Conservation (phyloP, 1,140 invertebrate species). For the Scaptomyza pallida region DNA sequence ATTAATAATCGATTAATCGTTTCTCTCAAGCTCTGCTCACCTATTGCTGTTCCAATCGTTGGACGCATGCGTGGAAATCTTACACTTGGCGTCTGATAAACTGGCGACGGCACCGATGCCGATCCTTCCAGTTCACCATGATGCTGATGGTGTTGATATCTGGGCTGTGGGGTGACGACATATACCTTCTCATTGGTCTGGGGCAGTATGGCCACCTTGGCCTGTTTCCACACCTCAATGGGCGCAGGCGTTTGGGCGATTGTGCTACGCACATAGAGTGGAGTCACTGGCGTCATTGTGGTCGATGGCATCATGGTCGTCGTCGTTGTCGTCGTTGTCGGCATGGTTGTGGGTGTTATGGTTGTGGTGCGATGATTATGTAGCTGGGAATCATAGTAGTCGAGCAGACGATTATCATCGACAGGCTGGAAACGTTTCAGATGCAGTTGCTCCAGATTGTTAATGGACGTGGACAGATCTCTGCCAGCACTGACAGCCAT, state of each 20-base stretch:
- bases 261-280: conserved; percentile 60
- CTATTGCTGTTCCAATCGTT: conserved; percentile 84
- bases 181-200: conserved; percentile 91
- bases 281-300: conserved; percentile 49
- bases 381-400: conserved; percentile 47
- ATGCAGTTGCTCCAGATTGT: conserved; percentile 73
- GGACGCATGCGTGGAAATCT: conserved; percentile 86
- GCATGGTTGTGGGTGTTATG: conserved; percentile 5
- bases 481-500: conserved; percentile 45
- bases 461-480: conserved; percentile 71
- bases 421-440: conserved; percentile 63
- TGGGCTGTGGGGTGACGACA: conserved; percentile 89
- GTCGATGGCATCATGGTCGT: background rate
- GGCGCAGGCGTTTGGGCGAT: conserved; percentile 31
- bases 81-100: conserved; percentile 86
- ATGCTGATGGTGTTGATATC: conserved; percentile 49
- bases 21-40: background rate
- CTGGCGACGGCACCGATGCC: conserved; percentile 49
- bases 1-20: too few relatives aligned
- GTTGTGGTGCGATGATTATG: conserved; percentile 13
- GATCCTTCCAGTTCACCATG: conserved; percentile 17
- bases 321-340: conserved; percentile 26
- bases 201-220: conserved; percentile 89
- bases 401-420: conserved; percentile 64
- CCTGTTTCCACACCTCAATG: conserved; percentile 86